A percentile compares a stretch with the other conserved stretches of the same genome.
Evolutionary conservation across 2,888 invertebrate species (phyloP).

Genomic region (Adela reaumurella): DNA sequence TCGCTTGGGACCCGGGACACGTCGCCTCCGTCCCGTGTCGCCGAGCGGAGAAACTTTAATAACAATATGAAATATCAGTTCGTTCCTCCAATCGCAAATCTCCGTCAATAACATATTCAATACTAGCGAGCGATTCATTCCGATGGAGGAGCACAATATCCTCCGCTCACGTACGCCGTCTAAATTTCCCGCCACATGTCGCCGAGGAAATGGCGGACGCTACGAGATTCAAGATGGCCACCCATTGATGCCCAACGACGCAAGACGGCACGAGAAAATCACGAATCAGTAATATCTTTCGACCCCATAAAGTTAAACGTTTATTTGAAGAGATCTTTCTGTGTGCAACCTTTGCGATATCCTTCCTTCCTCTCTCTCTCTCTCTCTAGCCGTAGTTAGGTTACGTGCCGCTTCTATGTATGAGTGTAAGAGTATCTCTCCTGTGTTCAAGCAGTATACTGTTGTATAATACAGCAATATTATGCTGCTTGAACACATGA

Average conservation of each 20-base stretch:
- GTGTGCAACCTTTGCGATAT: neutral
- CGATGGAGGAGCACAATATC: conserved; percentile 49
- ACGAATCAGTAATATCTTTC: conserved; percentile 58
- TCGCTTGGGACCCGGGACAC: conserved; percentile 33
- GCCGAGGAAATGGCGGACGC: conserved; percentile 46
- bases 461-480: too few species aligned
- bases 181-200: conserved; percentile 57
- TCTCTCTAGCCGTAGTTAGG: too few species aligned
- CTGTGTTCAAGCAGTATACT: too few species aligned
- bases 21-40: conserved; percentile 20
- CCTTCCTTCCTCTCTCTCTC: too few species aligned
- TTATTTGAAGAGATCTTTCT: conserved; percentile 53
- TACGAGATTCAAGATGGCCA: neutral
- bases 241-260: conserved; percentile 19
- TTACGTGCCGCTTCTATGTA: too few species aligned
- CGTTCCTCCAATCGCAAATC: conserved; percentile 57
- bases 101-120: conserved; percentile 58
- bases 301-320: conserved; percentile 56
- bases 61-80: conserved; percentile 58
- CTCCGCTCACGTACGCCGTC: conserved; percentile 52
- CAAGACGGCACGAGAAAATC: conserved; percentile 53
- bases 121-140: conserved; percentile 54
- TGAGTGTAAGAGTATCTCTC: too few species aligned
- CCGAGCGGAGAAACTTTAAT: conserved; percentile 43
- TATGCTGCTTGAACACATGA: too few species aligned